phyloP scores from a whole-genome alignment of 2,113 vertebrate species.

The Amblyornis subalaris region DNA sequence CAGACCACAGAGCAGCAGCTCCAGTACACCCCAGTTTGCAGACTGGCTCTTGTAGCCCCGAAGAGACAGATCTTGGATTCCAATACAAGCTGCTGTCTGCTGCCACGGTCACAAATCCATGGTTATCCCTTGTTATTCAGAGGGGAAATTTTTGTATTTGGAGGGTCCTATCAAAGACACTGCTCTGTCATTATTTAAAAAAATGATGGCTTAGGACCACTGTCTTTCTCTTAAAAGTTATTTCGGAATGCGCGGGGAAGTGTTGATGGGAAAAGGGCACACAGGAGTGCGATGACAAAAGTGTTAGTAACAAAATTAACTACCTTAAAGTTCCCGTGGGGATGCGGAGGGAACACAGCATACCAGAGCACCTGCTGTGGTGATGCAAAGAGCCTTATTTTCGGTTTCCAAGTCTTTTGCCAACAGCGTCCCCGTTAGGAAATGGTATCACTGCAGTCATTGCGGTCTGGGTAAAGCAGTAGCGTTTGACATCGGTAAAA shows the following conservation, averaged over 20 bases:
- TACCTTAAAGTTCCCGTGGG: background rate
- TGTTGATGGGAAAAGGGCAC: background rate
- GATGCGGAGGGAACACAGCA: background rate
- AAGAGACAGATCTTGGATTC: background rate
- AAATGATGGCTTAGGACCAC: background rate
- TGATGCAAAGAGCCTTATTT: background rate
- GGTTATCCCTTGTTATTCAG: background rate
- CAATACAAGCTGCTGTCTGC: background rate
- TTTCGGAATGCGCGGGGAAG: background rate
- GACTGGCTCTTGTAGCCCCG: background rate
- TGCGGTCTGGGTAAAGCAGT: fast-evolving
- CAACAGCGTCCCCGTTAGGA: background rate
- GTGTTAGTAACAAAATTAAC: background rate
- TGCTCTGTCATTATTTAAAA: background rate
- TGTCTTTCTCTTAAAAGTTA: background rate
- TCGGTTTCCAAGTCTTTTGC: background rate
- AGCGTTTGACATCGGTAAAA: background rate
- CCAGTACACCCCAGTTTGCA: background rate
- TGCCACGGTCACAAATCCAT: background rate
- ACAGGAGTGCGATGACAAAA: fast-evolving
- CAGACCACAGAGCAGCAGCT: background rate
- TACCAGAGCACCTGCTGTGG: background rate
- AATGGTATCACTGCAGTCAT: fast-evolving
- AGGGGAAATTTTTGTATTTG: background rate
- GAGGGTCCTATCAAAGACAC: background rate